phyloP scores from a whole-genome alignment of 2,113 vertebrate species.

The Abramis brama region DNA sequence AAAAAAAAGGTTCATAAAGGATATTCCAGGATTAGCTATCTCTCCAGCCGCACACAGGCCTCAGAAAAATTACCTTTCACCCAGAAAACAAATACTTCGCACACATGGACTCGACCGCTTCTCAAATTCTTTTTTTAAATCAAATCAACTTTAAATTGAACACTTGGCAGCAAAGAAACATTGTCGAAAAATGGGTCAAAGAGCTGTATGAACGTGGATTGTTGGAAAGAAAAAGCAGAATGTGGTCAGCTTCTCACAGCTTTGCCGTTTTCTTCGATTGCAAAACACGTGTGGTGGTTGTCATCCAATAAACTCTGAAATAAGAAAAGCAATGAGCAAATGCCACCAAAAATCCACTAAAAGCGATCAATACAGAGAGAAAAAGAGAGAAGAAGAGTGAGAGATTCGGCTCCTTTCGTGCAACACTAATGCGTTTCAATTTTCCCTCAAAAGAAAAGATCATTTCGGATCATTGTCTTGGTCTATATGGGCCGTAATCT shows the following conservation, averaged over 20 bases:
- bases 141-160: conserved; percentile 51
- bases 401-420: neutral
- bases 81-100: conserved; percentile 46
- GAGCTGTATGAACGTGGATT: neutral
- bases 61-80: conserved; percentile 55
- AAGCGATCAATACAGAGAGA: conserved; percentile 38
- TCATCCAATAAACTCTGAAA: conserved; percentile 43
- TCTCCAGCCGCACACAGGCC: neutral
- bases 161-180: conserved; percentile 38
- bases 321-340: conserved; percentile 51
- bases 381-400: neutral
- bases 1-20: conserved; percentile 43
- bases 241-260: conserved; percentile 5
- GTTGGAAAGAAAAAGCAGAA: conserved; percentile 9
- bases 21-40: conserved; percentile 26
- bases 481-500: neutral
- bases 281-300: conserved; percentile 18
- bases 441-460: neutral
- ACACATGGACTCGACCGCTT: neutral
- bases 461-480: neutral
- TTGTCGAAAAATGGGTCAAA: conserved; percentile 29
- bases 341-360: conserved; percentile 47
- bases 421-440: conserved; percentile 16
- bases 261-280: conserved; percentile 42
- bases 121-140: conserved; percentile 54